Conservation (phyloP, 1,140 invertebrate species). For the Neuroterus valhalla region DNA sequence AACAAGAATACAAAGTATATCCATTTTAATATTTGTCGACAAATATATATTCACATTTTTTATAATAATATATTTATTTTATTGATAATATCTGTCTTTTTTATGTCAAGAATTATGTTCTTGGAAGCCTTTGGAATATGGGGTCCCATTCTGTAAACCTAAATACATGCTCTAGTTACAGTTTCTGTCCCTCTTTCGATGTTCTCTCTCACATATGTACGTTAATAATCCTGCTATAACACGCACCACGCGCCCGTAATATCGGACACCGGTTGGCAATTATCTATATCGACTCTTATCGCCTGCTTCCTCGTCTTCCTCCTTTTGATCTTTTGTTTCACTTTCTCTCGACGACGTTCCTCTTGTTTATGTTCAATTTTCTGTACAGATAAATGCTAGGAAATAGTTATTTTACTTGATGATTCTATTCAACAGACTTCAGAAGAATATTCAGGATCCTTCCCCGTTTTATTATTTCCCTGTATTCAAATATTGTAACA, state of each 20-base stretch:
- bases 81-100: not conserved
- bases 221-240: constrained; percentile 18
- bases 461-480: too few relatives aligned
- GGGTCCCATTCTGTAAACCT: not conserved
- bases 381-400: too few relatives aligned
- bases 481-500: too few relatives aligned
- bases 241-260: constrained; percentile 17
- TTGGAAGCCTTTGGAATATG: not conserved
- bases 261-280: constrained; percentile 25
- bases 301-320: not conserved
- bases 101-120: not conserved
- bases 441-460: too few relatives aligned
- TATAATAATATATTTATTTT: too few relatives aligned
- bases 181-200: constrained; percentile 23
- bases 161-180: constrained; percentile 15
- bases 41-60: too few relatives aligned
- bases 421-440: too few relatives aligned
- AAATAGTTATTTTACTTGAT: too few relatives aligned
- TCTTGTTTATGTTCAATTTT: not conserved
- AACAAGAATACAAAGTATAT: too few relatives aligned
- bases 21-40: too few relatives aligned
- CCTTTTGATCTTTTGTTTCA: not conserved
- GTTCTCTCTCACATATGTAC: constrained; percentile 9
- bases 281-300: constrained; percentile 8
- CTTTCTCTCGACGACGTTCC: not conserved